Conservation (phyloP, 2,888 invertebrate genomes). For the Hetaerina titia region DNA sequence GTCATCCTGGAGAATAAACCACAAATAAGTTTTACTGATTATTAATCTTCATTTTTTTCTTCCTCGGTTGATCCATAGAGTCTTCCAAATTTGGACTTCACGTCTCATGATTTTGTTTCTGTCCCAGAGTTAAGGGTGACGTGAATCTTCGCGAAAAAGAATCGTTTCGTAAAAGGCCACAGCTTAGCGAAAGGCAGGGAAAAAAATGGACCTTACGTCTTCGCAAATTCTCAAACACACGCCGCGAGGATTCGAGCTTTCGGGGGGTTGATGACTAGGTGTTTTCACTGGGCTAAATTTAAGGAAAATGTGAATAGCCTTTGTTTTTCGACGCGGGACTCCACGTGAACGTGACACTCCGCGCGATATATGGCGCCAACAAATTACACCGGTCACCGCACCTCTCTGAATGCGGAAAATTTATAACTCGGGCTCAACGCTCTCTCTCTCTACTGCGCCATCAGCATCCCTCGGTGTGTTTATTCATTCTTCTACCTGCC, state of each 20-base stretch:
- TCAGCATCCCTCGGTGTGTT: neutral
- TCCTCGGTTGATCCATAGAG: too few species aligned
- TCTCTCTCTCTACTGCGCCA: neutral
- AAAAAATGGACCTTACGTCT: neutral
- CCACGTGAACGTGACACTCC: neutral
- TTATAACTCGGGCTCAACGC: neutral
- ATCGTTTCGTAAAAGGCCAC: too few species aligned
- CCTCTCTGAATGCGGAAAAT: neutral
- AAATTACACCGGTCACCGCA: neutral
- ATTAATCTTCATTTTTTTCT: too few species aligned
- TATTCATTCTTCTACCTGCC: neutral
- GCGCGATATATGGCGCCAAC: neutral
- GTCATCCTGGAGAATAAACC: too few species aligned
- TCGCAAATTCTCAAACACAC: neutral
- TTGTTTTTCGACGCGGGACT: neutral
- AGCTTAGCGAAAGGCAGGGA: neutral
- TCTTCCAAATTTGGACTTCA: too few species aligned
- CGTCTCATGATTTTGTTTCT: too few species aligned
- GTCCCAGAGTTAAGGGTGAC: too few species aligned
- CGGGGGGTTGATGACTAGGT: neutral
- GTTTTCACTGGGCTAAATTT: neutral
- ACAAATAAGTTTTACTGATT: too few species aligned
- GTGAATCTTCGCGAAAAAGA: too few species aligned
- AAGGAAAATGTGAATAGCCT: conserved; percentile 1
- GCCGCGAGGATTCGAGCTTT: neutral